Conservation (phyloP, 2,888 invertebrate genomes). For the Dasysyrphus tricinctus region DNA sequence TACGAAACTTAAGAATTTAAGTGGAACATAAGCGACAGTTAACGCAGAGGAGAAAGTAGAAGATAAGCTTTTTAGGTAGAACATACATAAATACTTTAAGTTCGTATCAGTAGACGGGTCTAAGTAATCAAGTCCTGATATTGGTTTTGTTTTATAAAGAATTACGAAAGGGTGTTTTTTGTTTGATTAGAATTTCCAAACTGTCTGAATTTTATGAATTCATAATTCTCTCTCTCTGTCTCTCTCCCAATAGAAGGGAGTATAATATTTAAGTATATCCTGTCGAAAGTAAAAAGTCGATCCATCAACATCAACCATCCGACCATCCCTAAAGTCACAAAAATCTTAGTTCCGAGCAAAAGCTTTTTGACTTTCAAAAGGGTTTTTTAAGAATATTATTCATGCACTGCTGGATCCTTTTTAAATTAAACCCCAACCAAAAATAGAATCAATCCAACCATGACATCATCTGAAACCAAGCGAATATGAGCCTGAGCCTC, state of each 20-base stretch:
- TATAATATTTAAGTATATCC: not conserved
- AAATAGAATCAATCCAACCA: conserved; percentile 16
- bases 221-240: not conserved
- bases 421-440: conserved; percentile 6
- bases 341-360: not conserved
- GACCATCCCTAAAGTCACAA: not conserved
- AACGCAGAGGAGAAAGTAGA: too few relatives aligned
- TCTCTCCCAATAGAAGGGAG: too few relatives aligned
- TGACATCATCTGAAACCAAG: conserved; percentile 40
- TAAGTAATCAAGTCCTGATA: too few relatives aligned
- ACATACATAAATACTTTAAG: too few relatives aligned
- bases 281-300: not conserved
- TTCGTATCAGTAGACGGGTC: too few relatives aligned
- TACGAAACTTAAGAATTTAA: too few relatives aligned
- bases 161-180: too few relatives aligned
- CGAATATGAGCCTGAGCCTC: conserved; percentile 38
- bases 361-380: not conserved
- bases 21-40: too few relatives aligned
- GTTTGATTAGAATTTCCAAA: too few relatives aligned
- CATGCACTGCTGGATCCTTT: not conserved
- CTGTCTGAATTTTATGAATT: too few relatives aligned
- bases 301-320: not conserved
- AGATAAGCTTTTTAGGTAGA: too few relatives aligned
- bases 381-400: not conserved
- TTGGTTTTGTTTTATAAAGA: too few relatives aligned